Base-by-base conservation (phyloP, 2,797 vertebrate species). In the Epinephelus awoara region DNA sequence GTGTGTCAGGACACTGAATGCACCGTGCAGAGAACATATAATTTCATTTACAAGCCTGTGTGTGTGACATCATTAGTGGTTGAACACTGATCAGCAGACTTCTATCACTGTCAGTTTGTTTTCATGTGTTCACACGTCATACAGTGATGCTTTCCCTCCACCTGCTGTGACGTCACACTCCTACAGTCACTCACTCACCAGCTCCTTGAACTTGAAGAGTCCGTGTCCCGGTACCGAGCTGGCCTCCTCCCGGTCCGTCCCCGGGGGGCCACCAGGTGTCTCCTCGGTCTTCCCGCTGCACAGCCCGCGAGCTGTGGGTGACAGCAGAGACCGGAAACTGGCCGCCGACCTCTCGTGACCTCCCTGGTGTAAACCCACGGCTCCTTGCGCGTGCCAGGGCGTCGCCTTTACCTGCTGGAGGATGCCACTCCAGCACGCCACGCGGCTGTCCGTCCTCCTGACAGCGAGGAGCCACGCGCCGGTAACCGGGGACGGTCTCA, bases 181-280 rank as follows among this genome's bases (percentile, higher is more conserved):
- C 8, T 34, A 34, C 34, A 7, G 7, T 34, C 34, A 34, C 1
- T 47, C 2, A 82, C 94, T 91, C 91, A 96, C 96, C 94, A 96
- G 93, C 67, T 95, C 94, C 86, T 95, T 96, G 78, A 96, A 96
- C 79, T 95, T 92, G 80, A 95, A 95, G 5, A 94, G 89, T 7
- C 93, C 94, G 0, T 95, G 82, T 72, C 90, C 91, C 6, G 92
- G 89, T 10, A 87, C 85, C 3, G 75, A 0, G 2, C 59, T n/a
- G 49, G 6, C 25, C 1, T 87, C 86, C 1, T 12, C 47, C 29
- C 2, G 42, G n/a, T 87, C 78, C 17, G 18, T 38, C 2, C 5
- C 23, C 0, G 64, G 4, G 0, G 76, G 0, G 1, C 18, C 13
- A 0, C 62, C 75, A 50, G 77, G 68, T 6, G 61, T 12, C 75